Evolutionary conservation across 2,797 vertebrate species (phyloP).

Genomic region (Pogonophryne albipinna): DNA sequence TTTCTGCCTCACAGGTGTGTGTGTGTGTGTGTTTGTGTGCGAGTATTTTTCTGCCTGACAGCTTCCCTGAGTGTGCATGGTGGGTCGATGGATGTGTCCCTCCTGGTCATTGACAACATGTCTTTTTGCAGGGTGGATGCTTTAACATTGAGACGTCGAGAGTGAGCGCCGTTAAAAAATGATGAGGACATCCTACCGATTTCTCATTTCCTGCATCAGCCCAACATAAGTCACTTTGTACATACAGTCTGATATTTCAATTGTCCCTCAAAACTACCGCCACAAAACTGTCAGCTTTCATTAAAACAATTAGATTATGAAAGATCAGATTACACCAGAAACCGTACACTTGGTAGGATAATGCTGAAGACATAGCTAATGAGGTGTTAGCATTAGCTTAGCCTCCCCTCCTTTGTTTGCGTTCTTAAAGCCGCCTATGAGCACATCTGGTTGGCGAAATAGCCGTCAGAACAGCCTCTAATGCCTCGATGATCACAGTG

Average conservation of each 20-base stretch:
- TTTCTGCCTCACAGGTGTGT: conserved; percentile 22
- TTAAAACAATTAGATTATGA: background rate
- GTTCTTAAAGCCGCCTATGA: too few relatives aligned
- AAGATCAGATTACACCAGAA: too few relatives aligned
- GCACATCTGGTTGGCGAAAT: too few relatives aligned
- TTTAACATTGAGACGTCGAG: conserved; percentile 16
- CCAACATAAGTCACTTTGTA: background rate
- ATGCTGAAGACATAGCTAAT: too few relatives aligned
- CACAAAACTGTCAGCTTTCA: background rate
- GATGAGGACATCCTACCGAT: background rate
- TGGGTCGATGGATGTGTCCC: conserved; percentile 43
- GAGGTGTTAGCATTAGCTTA: too few relatives aligned
- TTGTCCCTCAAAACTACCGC: background rate
- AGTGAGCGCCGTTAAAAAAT: conserved; percentile 13
- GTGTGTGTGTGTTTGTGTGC: conserved; percentile 3
- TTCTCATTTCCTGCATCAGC: conserved; percentile 1
- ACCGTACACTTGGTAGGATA: too few relatives aligned
- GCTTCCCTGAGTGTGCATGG: conserved; percentile 21
- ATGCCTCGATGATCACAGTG: too few relatives aligned
- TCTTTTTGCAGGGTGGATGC: conserved; percentile 32
- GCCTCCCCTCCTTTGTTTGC: too few relatives aligned
- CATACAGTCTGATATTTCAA: background rate
- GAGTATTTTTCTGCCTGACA: conserved; percentile 33
- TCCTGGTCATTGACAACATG: conserved; percentile 48
- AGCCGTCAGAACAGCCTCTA: too few relatives aligned